Base-by-base conservation (phyloP, 2,113 vertebrate species). In the Phyllopteryx taeniolatus region DNA sequence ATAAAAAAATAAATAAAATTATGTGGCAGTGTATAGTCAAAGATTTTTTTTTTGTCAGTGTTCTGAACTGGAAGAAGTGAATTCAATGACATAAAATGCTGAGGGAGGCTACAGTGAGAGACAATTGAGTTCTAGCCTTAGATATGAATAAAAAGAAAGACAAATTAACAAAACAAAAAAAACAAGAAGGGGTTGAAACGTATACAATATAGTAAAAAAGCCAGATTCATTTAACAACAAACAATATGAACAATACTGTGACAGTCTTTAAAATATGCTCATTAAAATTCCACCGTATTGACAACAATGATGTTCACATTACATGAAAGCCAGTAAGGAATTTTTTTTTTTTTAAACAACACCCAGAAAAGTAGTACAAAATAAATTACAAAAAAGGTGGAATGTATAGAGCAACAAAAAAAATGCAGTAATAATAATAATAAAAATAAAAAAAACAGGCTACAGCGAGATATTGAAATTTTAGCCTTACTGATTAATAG, bases 181-280 rank as follows among this genome's bases (percentile, higher is more conserved):
- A 84, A 85, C 84, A 83, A 85, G 80, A 87, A 59, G 69, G 86
- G 83, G 77, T 81, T 86, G 89, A 83, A 89, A 78, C 85, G 81
- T 90, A 91, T 86, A 89, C 85, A 5, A 6, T 90, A 77, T 85
- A 72, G 70, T 85, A 77, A 82, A 90, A 92, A 90, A 90, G 82
- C 81, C 85, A 86, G 59, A 85, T 88, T 87, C 88, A 89, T 75
- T 17, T 35, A n/a, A 6, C 1, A 75, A 89, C 87, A 78, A 89
- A 92, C 90, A 91, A 90, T 90, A 88, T 90, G 90, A 91, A 87
- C 85, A 91, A 91, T 91, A 91, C 90, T 67, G 84, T 84, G 89
- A 82, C 84, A 89, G 90, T 89, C 75, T 85, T 90, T 88, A 88
- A 90, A 88, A 90, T 91, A 91, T 87, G 86, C 85, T 88, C 83